A percentile compares a stretch with the other conserved stretches of the same genome.
These are phyloP conservation scores for Myocastor coypus DNA, from an alignment of 2,113 vertebrate genomes.

Conservation along the genomic window DNA sequence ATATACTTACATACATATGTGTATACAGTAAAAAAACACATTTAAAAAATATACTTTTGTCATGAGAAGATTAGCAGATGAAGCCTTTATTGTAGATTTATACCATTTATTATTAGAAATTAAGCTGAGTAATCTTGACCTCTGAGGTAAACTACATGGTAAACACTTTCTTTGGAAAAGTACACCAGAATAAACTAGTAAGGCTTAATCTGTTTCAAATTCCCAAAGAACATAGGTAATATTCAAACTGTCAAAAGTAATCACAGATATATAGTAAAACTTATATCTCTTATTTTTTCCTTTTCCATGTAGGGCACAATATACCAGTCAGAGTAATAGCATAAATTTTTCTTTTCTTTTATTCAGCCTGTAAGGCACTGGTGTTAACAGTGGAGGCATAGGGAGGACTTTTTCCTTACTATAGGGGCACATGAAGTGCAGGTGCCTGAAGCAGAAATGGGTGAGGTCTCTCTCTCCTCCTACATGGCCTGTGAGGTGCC, in stretches of 20 bases:
- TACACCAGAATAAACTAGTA: neutral
- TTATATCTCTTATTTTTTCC: neutral
- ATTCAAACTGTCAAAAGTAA: slow-evolving; percentile 43
- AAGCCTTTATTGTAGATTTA: neutral
- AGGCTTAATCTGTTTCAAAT: slow-evolving; percentile 48
- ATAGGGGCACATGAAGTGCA: neutral
- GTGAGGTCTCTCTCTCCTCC: neutral
- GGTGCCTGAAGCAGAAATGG: neutral
- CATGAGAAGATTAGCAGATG: neutral
- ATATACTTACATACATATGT: no score
- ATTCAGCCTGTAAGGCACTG: neutral
- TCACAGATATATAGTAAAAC: slow-evolving; percentile 22
- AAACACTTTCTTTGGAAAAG: slow-evolving; percentile 37
- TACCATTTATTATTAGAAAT: slow-evolving; percentile 20
- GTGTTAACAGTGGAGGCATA: neutral
- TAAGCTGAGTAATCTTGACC: neutral
- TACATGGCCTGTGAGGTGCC: neutral
- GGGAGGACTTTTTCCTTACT: neutral
- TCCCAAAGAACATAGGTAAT: neutral
- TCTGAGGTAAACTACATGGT: neutral
- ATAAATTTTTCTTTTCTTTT: neutral
- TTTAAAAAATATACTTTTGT: neutral
- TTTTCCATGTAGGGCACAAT: neutral
- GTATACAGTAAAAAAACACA: no score
- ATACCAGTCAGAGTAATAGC: neutral